Conservation (phyloP, 2,888 invertebrate genomes). For the Harmothoe impar region DNA sequence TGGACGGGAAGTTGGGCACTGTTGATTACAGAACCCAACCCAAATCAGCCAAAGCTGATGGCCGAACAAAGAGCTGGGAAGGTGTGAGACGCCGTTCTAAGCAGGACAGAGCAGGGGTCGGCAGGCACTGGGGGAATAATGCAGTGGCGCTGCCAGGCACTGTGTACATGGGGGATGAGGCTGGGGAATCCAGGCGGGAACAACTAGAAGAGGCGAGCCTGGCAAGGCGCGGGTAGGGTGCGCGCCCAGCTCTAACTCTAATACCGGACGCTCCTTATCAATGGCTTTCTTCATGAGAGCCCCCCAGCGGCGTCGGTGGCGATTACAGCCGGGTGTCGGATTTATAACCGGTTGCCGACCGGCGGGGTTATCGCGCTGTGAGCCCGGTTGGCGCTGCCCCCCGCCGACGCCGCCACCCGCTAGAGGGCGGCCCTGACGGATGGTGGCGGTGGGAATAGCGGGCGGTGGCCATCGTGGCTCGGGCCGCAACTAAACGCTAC, state of each 20-base stretch:
- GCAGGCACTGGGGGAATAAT: neutral
- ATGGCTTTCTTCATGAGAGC: slow-evolving; percentile 45
- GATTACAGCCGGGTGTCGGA: slow-evolving; percentile 28
- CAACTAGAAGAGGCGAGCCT: neutral
- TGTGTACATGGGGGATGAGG: neutral
- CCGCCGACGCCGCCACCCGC: slow-evolving; percentile 9
- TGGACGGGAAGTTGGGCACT: no score
- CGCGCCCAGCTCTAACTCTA: slow-evolving; percentile 36
- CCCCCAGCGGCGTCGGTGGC: slow-evolving; percentile 17
- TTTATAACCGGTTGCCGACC: slow-evolving; percentile 32
- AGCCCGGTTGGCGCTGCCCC: slow-evolving; percentile 34
- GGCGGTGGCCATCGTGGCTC: neutral
- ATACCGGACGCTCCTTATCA: slow-evolving; percentile 48
- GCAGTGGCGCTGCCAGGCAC: neutral
- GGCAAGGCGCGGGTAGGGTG: neutral
- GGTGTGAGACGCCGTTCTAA: no score
- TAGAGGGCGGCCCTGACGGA: slow-evolving; percentile 40
- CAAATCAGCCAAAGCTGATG: no score
- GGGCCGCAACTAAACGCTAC: slow-evolving; percentile 42
- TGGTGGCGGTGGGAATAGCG: slow-evolving; percentile 38
- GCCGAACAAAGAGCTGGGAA: no score
- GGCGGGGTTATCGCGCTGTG: slow-evolving; percentile 30
- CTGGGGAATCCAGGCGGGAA: neutral
- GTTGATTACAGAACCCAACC: no score
- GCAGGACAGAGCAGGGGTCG: no score